phyloP scores from a whole-genome alignment of 2,888 invertebrate genomes.

The Thalpophila matura region DNA sequence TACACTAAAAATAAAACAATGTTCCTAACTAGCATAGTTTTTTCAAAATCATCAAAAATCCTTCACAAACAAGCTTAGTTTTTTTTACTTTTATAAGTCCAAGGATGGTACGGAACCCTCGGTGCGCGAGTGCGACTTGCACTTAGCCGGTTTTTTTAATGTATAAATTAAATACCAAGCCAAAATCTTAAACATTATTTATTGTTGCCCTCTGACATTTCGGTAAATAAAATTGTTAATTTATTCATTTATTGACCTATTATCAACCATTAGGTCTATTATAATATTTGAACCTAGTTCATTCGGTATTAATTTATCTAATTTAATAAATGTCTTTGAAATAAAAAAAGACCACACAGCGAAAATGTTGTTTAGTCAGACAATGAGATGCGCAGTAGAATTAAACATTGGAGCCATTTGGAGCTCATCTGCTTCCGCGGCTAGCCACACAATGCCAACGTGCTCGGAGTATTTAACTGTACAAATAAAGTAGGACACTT shows the following conservation, averaged over 20 bases:
- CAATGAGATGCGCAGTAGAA: conserved; percentile 24
- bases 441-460: conserved; percentile 59
- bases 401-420: conserved; percentile 45
- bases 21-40: no score
- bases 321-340: conserved; percentile 7
- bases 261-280: conserved; percentile 15
- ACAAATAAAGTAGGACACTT: conserved; percentile 67
- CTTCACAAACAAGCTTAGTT: no score
- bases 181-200: no score
- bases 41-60: no score
- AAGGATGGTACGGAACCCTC: no score
- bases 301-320: conserved; percentile 27
- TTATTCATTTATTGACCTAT: conserved; percentile 19
- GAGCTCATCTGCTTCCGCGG: conserved; percentile 59
- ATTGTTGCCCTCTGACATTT: conserved; percentile 15
- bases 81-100: no score
- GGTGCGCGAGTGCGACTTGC: no score
- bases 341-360: conserved; percentile 28
- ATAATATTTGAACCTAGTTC: conserved; percentile 10
- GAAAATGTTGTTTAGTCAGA: conserved; percentile 10
- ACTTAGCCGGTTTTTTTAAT: no score
- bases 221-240: conserved; percentile 16
- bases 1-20: no score
- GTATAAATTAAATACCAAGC: conserved; percentile 10
- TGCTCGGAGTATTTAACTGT: conserved; percentile 63